Percentiles rank a stretch among this genome's conserved stretches.
Conservation (phyloP, 2,797 vertebrate genomes). For the Calcarius lapponicus region DNA sequence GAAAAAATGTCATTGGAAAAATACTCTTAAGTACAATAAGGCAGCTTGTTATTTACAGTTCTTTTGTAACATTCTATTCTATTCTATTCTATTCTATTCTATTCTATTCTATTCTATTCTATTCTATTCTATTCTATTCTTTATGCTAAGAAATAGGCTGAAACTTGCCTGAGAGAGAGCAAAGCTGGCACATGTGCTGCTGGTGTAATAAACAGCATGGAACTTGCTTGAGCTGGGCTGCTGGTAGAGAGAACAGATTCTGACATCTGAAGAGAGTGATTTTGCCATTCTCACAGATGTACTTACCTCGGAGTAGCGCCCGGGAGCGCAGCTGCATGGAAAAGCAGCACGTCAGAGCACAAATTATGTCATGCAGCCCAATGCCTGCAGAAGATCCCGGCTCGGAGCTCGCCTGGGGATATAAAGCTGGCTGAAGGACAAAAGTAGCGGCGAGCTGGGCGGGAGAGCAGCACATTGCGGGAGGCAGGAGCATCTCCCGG, state of each 20-base stretch:
- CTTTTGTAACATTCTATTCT: neutral
- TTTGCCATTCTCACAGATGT: neutral
- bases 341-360: constrained; percentile 40
- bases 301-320: neutral
- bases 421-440: neutral
- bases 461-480: neutral
- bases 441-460: neutral
- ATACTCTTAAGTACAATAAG: neutral
- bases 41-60: neutral
- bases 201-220: neutral
- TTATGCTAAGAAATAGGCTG: neutral
- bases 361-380: constrained; percentile 25
- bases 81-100: neutral
- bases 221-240: neutral
- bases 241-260: neutral
- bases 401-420: neutral
- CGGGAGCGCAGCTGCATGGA: neutral
- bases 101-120: neutral
- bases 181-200: rapidly evolving
- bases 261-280: neutral
- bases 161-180: neutral
- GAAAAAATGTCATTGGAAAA: neutral
- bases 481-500: neutral
- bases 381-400: constrained; percentile 1
- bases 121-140: too few relatives aligned